These are phyloP conservation scores for Chondrosia reniformis DNA, from an alignment of 37 sponge, comb jelly and placozoan species.

Conservation along the genomic window DNA sequence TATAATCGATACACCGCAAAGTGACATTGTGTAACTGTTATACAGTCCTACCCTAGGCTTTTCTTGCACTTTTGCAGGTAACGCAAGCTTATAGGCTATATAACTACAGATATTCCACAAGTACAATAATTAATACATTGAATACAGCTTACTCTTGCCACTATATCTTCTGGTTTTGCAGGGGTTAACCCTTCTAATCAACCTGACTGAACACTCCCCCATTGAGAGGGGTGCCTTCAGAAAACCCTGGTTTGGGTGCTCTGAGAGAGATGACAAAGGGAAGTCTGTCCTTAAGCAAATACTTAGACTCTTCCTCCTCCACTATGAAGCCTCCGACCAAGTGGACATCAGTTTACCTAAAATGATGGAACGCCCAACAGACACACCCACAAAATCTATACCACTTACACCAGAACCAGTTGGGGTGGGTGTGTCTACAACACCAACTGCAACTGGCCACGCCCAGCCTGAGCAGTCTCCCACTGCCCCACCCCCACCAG, in stretches of 20 bases:
- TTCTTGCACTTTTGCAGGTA: no score
- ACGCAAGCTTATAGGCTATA: no score
- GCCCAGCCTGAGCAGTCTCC: no score
- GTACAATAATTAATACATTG: not conserved
- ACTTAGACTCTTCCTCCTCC: not conserved
- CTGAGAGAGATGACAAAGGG: slow-evolving; percentile 2
- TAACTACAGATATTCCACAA: not conserved
- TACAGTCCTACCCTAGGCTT: no score
- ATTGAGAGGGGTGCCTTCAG: slow-evolving; percentile 29
- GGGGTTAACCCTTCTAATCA: slow-evolving; percentile 61
- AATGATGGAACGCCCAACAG: slow-evolving; percentile 8
- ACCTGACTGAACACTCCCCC: slow-evolving; percentile 48
- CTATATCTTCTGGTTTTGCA: slow-evolving; percentile 6
- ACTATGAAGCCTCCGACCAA: not conserved
- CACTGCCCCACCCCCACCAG: no score
- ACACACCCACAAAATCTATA: not conserved
- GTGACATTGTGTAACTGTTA: no score
- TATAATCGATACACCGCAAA: no score
- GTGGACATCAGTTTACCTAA: slow-evolving; percentile 5
- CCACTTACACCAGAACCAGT: no score
- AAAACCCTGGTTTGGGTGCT: slow-evolving; percentile 7
- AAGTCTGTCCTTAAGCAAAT: slow-evolving; percentile 1
- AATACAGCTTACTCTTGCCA: not conserved
- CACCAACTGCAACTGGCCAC: no score
- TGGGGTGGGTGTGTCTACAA: no score